These are phyloP conservation scores for Orthosia cruda DNA, from an alignment of 2,888 invertebrate species.

Conservation along the genomic window DNA sequence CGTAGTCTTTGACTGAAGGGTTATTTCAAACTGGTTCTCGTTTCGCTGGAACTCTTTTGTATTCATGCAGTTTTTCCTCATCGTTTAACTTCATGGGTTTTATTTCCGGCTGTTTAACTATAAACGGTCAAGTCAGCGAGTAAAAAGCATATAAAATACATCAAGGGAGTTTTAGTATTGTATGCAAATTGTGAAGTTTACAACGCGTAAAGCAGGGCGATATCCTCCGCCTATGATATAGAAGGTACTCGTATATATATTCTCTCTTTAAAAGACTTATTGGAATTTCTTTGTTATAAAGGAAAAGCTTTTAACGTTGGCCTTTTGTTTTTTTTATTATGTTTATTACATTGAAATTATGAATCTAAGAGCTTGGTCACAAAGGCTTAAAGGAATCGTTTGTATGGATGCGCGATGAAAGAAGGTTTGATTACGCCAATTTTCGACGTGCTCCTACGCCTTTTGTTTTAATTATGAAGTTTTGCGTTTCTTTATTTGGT, in stretches of 20 bases:
- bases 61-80: constrained; percentile 74
- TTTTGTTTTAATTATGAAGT: not conserved
- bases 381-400: constrained; percentile 15
- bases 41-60: constrained; percentile 66
- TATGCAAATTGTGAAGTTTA: constrained; percentile 82
- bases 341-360: constrained; percentile 41
- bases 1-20: constrained; percentile 59
- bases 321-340: constrained; percentile 37
- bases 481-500: not conserved
- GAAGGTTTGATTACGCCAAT: not conserved
- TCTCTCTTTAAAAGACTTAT: constrained; percentile 26
- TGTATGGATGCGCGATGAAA: constrained; percentile 38
- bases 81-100: constrained; percentile 79
- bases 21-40: constrained; percentile 70
- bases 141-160: constrained; percentile 81
- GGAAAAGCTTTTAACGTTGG: constrained; percentile 36
- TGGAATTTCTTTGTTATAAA: constrained; percentile 49
- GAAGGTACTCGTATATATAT: not conserved
- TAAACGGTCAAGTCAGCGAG: constrained; percentile 75
- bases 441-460: not conserved
- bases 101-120: constrained; percentile 81
- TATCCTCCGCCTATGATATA: constrained; percentile 37
- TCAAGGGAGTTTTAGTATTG: constrained; percentile 72
- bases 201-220: constrained; percentile 62
- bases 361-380: constrained; percentile 2